These are phyloP conservation scores for Sus cebifrons DNA, from an alignment of 2,797 vertebrate species.

Conservation along the genomic window DNA sequence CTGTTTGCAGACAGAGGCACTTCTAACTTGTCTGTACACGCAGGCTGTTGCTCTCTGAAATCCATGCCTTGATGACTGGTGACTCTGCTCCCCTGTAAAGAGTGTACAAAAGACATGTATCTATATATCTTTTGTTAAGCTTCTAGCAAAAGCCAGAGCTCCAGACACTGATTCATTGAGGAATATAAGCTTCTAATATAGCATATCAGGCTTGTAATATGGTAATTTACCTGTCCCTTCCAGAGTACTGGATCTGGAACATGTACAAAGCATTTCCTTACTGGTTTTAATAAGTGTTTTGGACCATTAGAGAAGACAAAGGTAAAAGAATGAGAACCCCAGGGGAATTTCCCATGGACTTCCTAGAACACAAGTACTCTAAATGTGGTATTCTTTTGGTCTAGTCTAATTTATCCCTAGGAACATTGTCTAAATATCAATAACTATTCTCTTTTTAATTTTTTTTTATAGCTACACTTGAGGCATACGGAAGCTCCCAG, in stretches of 20 bases:
- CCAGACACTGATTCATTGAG: neutral
- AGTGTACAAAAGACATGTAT: neutral
- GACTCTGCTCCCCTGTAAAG: neutral
- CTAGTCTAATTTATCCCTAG: neutral
- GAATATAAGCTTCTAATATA: neutral
- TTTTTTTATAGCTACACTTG: too few relatives aligned
- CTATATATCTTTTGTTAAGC: neutral
- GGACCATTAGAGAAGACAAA: neutral
- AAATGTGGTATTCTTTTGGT: neutral
- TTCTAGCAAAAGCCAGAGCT: slow-evolving; percentile 4
- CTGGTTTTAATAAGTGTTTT: neutral
- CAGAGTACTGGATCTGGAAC: neutral
- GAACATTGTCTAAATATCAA: neutral
- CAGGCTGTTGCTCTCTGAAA: neutral
- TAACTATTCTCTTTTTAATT: neutral
- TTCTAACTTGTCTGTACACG: neutral
- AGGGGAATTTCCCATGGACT: neutral
- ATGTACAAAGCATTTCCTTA: neutral
- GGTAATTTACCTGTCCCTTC: slow-evolving; percentile 16
- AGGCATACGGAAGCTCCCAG: too few relatives aligned
- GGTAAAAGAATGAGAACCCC: neutral
- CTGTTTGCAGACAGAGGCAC: neutral
- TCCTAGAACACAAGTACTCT: neutral
- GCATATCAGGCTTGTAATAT: neutral
- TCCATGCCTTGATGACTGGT: neutral